Percentiles rank a stretch among this genome's conserved stretches.
These are phyloP conservation scores for Tetrao urogallus DNA, from an alignment of 2,113 vertebrate species.

Conservation along the genomic window DNA sequence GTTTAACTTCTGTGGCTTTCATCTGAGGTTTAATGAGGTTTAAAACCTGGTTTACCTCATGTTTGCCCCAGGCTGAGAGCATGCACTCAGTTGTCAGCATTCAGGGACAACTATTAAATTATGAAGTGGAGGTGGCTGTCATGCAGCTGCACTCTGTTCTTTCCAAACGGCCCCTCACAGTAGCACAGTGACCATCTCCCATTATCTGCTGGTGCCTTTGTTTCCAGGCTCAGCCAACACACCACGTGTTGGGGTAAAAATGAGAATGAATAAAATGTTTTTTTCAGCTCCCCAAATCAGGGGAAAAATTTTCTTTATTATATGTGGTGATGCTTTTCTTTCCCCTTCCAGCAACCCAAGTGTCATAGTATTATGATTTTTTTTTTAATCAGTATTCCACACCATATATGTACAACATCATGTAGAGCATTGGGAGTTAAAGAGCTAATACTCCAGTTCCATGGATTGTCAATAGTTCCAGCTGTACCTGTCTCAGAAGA, in stretches of 20 bases:
- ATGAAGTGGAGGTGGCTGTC: not conserved
- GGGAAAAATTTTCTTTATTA: not conserved
- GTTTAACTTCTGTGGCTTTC: not conserved
- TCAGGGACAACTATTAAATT: not conserved
- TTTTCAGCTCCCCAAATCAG: not conserved
- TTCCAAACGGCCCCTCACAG: not conserved
- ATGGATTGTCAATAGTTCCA: no score
- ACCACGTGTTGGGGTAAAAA: not conserved
- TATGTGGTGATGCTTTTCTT: not conserved
- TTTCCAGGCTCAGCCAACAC: not conserved
- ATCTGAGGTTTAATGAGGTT: not conserved
- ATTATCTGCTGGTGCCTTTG: not conserved
- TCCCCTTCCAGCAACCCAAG: not conserved
- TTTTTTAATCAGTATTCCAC: no score
- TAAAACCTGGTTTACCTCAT: not conserved
- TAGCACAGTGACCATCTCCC: not conserved
- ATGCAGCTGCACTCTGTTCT: not conserved
- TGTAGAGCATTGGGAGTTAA: no score
- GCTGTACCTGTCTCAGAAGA: no score
- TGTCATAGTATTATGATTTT: no score
- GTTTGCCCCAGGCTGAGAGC: not conserved
- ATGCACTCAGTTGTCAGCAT: fast-evolving
- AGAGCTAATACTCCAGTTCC: no score
- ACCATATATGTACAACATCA: no score
- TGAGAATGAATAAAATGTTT: not conserved